These are phyloP conservation scores for Oryzias melastigma DNA, from an alignment of 2,113 vertebrate species.

Conservation along the genomic window DNA sequence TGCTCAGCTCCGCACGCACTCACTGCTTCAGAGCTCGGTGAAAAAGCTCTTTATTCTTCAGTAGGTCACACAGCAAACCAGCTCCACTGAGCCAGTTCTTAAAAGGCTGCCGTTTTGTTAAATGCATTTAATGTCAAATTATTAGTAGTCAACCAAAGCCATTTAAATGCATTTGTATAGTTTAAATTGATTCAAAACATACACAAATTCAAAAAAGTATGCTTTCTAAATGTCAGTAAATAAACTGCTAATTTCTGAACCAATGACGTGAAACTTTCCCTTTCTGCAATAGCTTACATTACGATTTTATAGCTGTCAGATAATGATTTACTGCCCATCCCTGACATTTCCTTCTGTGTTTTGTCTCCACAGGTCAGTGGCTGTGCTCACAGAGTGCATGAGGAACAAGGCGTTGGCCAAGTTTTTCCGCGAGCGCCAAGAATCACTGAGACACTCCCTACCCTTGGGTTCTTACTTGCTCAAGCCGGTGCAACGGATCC, in stretches of 20 bases:
- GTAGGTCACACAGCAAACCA: slow-evolving; percentile 27
- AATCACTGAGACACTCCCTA: slow-evolving; percentile 89
- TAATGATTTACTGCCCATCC: slow-evolving; percentile 5
- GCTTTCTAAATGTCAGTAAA: too few species aligned
- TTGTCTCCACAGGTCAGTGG: slow-evolving; percentile 86
- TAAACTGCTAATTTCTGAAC: too few species aligned
- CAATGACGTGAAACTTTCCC: accelerated
- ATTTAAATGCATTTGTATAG: too few species aligned
- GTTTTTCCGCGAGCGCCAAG: slow-evolving; percentile 94
- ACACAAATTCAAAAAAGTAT: too few species aligned
- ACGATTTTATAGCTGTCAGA: slow-evolving; percentile 17
- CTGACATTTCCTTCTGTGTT: slow-evolving; percentile 27
- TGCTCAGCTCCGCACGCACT: slow-evolving; percentile 27
- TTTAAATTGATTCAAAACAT: too few species aligned
- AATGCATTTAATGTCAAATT: slow-evolving; percentile 4
- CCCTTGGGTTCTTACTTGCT: slow-evolving; percentile 96
- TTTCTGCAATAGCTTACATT: neutral
- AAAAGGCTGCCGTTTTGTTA: slow-evolving; percentile 4
- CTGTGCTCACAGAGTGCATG: slow-evolving; percentile 97
- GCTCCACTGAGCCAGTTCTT: slow-evolving; percentile 23
- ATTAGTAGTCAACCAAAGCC: too few species aligned
- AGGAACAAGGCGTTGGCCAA: slow-evolving; percentile 92
- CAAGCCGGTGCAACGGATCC: slow-evolving; percentile 98
- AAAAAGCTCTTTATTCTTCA: slow-evolving; percentile 47
- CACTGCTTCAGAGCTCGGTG: slow-evolving; percentile 11